Conservation (phyloP, 2,888 invertebrate genomes). For the Megamerina dolium region DNA sequence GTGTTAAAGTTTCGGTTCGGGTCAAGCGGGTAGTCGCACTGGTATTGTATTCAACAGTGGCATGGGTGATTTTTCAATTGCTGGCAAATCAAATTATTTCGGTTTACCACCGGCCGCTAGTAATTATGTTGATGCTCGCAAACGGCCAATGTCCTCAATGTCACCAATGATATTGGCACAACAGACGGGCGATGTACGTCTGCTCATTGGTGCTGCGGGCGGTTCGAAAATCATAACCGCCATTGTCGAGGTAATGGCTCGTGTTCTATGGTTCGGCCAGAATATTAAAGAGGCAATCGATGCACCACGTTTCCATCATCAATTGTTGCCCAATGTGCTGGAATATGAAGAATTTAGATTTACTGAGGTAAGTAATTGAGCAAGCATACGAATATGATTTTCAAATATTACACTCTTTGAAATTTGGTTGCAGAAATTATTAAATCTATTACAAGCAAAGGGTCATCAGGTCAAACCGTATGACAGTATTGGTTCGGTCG, state of each 20-base stretch:
- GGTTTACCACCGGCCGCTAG: slow-evolving; percentile 70
- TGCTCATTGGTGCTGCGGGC: slow-evolving; percentile 79
- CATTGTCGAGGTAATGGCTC: slow-evolving; percentile 58
- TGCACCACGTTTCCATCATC: slow-evolving; percentile 76
- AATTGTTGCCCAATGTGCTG: slow-evolving; percentile 70
- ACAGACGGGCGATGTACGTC: slow-evolving; percentile 55
- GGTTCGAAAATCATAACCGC: slow-evolving; percentile 83
- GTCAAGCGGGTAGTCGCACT: slow-evolving; percentile 68
- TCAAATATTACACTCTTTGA: not conserved
- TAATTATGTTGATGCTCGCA: slow-evolving; percentile 75
- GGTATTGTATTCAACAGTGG: slow-evolving; percentile 90
- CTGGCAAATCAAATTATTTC: slow-evolving; percentile 64
- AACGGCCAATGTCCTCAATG: slow-evolving; percentile 87
- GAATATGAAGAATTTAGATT: slow-evolving; percentile 59
- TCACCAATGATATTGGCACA: slow-evolving; percentile 74
- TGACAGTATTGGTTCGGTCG: slow-evolving; percentile 56
- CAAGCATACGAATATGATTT: not conserved
- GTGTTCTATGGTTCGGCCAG: slow-evolving; percentile 61
- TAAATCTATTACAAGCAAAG: slow-evolving; percentile 59
- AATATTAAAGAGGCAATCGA: slow-evolving; percentile 66
- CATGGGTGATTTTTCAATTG: slow-evolving; percentile 92
- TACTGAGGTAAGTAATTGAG: slow-evolving; percentile 26
- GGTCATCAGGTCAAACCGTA: slow-evolving; percentile 63
- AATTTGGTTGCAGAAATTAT: slow-evolving; percentile 52
- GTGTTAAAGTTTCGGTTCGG: slow-evolving; percentile 71